phyloP scores from a whole-genome alignment of 2,113 vertebrate species.

The Sarotherodon lohbergeri region DNA sequence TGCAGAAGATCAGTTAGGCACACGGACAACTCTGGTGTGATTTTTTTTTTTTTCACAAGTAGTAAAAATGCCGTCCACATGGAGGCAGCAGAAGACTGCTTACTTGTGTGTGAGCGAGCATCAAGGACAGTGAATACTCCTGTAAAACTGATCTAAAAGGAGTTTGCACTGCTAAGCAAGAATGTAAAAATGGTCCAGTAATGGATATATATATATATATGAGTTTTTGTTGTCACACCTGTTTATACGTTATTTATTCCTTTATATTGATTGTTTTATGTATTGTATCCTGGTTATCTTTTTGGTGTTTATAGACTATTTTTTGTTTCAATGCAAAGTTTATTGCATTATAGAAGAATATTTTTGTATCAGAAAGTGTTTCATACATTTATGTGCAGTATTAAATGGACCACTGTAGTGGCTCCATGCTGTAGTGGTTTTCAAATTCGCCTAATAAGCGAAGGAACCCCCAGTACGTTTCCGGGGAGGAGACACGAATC shows the following conservation, averaged over 20 bases:
- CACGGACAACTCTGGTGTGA: not conserved
- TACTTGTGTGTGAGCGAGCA: not conserved
- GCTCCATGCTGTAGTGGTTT: not conserved
- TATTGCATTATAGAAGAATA: conserved; percentile 88
- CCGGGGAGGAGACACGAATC: not conserved
- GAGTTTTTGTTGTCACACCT: conserved; percentile 39
- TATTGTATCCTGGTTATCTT: conserved; percentile 60
- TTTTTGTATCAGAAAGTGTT: conserved; percentile 98
- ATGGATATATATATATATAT: conserved; percentile 17
- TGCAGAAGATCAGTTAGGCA: conserved; percentile 89
- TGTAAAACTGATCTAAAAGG: not conserved
- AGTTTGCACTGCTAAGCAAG: conserved; percentile 35
- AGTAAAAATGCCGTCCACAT: conserved; percentile 31
- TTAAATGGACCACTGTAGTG: conserved; percentile 82
- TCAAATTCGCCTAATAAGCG: not conserved
- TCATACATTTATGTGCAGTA: conserved; percentile 91
- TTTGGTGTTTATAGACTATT: conserved; percentile 73
- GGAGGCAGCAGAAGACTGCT: conserved; percentile 45
- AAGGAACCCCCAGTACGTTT: not conserved
- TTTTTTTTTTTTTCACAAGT: not conserved
- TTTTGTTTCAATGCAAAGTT: conserved; percentile 78
- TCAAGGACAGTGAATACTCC: not conserved
- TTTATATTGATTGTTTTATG: conserved; percentile 64
- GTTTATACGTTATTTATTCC: conserved; percentile 62
- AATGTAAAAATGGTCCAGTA: conserved; percentile 46